These are phyloP conservation scores for Microhierax caerulescens DNA, from an alignment of 2,797 vertebrate genomes.

Conservation along the genomic window DNA sequence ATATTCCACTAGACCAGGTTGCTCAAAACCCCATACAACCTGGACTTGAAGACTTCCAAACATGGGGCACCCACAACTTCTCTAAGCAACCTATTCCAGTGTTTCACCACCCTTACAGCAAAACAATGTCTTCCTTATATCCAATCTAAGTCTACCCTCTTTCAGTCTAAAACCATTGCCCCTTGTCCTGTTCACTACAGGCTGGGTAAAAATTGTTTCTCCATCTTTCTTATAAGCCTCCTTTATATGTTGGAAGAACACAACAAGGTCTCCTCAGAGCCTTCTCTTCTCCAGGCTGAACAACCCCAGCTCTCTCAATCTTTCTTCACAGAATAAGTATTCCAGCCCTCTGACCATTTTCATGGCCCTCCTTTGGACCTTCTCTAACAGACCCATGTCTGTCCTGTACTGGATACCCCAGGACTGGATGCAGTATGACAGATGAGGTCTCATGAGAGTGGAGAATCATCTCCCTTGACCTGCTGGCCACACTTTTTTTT, in stretches of 20 bases:
- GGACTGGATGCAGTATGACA: neutral
- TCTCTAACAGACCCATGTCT: rapidly evolving
- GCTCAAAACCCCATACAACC: neutral
- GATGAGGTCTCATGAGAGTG: rapidly evolving
- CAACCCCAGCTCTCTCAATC: neutral
- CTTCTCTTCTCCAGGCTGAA: neutral
- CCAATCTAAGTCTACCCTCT: neutral
- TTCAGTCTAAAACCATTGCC: neutral
- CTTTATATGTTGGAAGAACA: neutral
- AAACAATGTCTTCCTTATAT: neutral
- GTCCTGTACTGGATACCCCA: neutral
- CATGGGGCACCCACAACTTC: rapidly evolving
- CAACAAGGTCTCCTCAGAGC: neutral
- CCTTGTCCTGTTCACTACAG: neutral
- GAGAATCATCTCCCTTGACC: neutral
- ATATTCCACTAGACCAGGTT: neutral
- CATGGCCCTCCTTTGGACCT: neutral
- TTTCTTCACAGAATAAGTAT: neutral
- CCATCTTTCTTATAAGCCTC: neutral
- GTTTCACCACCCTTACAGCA: neutral
- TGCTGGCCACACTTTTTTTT: rapidly evolving
- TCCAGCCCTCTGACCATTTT: neutral
- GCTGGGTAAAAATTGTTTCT: neutral
- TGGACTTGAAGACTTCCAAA: neutral
- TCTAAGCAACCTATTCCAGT: neutral